Evolutionary conservation across 2,888 invertebrate species (phyloP), one percentile per base, ranked within the genome.

Genomic region (Geotrupes spiniger): DNA sequence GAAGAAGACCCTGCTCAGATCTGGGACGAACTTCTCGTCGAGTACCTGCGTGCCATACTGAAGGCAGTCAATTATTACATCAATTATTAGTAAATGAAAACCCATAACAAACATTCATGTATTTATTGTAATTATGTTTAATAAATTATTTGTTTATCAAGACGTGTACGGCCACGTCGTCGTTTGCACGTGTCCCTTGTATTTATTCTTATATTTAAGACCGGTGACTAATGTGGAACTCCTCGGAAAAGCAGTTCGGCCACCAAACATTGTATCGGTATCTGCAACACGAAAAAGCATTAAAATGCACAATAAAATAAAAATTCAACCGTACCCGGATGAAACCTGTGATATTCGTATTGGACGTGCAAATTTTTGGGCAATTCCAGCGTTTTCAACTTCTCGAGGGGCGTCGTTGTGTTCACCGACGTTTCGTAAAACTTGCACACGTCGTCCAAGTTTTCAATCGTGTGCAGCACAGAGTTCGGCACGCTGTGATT

Each of bases 331-430:
- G 14, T 37, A 85, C 87, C 85, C 56, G 93, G 91, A 75, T 92
- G 81, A 72, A 92, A 96, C 46, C 93, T 77, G 33, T 85, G 69
- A 69, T 90, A 89, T 37, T 95, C 87, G 49, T 82, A 76, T 66
- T 89, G 87, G 2, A 96, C 78, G 69, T 94, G 87, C 16, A 97
- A 72, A 76, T 97, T 97, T 63, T 86, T 84, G 0, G 96, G 95
- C 41, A 96, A 72, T 21, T 92, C 83, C 65, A 82, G 79, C 49
- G 75, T 78, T 52, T 79, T 81, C 61, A 92, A 66, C 25, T 80
- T 78, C 59, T 93, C 92, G 62, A 84, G 81, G 10, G 92, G 92
- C 12, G 85, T 82, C 2, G 75, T 77, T 0, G 81, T 81, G 53
- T 82, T 78, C 1, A 93, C 81, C 11, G 85, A 81, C 2, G 85